A percentile compares a stretch with the other conserved stretches of the same genome.
phyloP scores from a whole-genome alignment of 2,113 vertebrate species.

The Oncorhynchus gorbuscha region DNA sequence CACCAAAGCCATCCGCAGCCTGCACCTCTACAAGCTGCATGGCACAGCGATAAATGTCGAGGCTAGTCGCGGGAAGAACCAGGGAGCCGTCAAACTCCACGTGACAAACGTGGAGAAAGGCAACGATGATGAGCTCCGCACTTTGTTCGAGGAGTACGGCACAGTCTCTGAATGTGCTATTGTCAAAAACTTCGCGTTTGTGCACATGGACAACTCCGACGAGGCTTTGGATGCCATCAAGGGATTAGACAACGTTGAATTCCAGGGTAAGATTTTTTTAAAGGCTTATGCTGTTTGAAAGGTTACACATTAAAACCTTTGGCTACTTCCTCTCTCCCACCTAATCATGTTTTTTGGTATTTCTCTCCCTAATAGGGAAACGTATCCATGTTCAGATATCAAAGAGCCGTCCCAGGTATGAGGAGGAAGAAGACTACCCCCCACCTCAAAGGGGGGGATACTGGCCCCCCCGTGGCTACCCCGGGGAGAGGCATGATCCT shows the following conservation, averaged over 20 bases:
- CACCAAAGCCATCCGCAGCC: conserved; percentile 65
- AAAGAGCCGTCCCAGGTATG: conserved; percentile 86
- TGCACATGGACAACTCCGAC: conserved; percentile 77
- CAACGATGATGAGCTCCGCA: conserved; percentile 70
- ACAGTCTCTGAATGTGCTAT: conserved; percentile 76
- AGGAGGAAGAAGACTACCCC: conserved; percentile 86
- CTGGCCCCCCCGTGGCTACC: conserved; percentile 87
- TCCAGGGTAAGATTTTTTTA: conserved; percentile 66
- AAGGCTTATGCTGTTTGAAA: neutral
- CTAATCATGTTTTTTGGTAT: neutral
- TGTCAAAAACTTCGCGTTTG: conserved; percentile 81
- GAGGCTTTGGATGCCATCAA: conserved; percentile 79
- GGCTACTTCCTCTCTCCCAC: too few species aligned
- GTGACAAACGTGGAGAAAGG: conserved; percentile 78
- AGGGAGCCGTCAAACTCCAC: conserved; percentile 75
- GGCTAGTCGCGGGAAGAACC: conserved; percentile 77
- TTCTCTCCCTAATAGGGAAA: conserved; percentile 76
- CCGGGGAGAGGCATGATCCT: conserved; percentile 79
- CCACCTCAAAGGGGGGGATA: conserved; percentile 88
- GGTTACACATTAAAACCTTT: neutral
- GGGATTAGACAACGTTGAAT: conserved; percentile 74
- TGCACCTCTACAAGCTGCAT: conserved; percentile 77
- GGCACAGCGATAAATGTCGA: conserved; percentile 79
- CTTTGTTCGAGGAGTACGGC: conserved; percentile 78
- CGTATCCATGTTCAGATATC: conserved; percentile 96